Base-by-base conservation (phyloP, 2,113 vertebrate genomes). In the Datnioides undecimradiatus region DNA sequence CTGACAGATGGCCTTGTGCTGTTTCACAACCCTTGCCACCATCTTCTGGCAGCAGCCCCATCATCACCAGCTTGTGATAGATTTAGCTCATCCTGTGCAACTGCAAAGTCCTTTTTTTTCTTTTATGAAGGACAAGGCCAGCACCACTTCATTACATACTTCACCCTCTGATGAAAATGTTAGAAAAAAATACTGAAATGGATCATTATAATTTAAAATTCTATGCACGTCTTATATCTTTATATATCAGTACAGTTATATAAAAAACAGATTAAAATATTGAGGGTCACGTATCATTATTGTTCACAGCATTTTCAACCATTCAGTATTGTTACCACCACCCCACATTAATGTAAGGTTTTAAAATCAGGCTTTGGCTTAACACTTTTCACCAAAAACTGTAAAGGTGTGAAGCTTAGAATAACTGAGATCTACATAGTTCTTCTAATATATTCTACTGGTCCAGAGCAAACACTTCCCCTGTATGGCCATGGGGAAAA, bases 1-100 rank as follows among this genome's bases (percentile, higher is more conserved):
- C 84, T 88, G 87, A 87, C 91, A 90, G 90, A 90, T 90, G 88
- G 85, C 83, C 80, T 85, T 52, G 59, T 23, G 75, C 71, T 83
- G 51, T 83, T 87, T 78, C 79, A 68, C 81, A 87, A 83, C 67
- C 75, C 79, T 68, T 78, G 78, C 75, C 75, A 85, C 77, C 62
- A 64, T 86, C 76, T 73, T 89, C 88, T 91, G 89, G 88, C 87
- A 87, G 69, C n/a, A 79, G 40, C 52, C 31, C 73, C 71, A 72
- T 81, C 72, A 40, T 67, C 71, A 82, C 31, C 87, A 92, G 85
- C 85, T 60, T 85, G 85, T 67, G 81, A 68, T 69, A 59, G 83
- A 83, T 88, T 86, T 69, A 85, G 38, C 70, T 83, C 79, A 83
- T 79, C 70, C 64, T 86, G 66, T 73, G 73, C 48, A 52, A 69